Base-by-base conservation (phyloP, 2,888 invertebrate species). In the Leucoma salicis region DNA sequence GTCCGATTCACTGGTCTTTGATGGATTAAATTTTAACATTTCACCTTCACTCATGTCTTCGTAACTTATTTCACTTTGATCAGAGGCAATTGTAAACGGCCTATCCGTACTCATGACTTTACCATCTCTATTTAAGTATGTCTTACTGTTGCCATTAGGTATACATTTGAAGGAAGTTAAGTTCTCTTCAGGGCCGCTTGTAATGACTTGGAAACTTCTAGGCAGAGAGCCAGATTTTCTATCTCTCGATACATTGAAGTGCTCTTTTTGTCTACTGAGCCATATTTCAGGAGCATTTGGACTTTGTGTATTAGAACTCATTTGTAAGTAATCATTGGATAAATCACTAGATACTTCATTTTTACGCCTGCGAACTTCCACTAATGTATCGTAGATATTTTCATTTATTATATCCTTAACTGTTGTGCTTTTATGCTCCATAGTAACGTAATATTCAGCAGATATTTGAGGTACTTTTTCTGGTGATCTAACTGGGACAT, bases 151-250 rank as follows among this genome's bases (percentile, higher is more conserved):
- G 47, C 78, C 70, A 66, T 80, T 82, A 46, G 84, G 80, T 72
- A 84, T 82, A 71, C 75, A 82, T 81, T 85, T 85, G 68, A 82
- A 82, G 11, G 82, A 75, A 35, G 69, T 83, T 40, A 78, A 68
- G 34, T 63, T 78, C 15, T 90, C 89, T 27, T 91, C 90, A 54
- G 84, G 90, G 38, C 87, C 90, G 57, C 90, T 91, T 2, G 92
- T 89, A 31, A 90, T 83, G 16, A 93, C 90, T 78, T 95, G 95
- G 62, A 95, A 95, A 63, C 95, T 95, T 58, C 95, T 90, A 0
- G 95, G 95, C 39, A 95, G 74, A 0, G 95, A 95, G 14, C 95
- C 95, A 10, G 94, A 93, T 73, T 95, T 95, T 66, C 92, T 92
- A 38, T 90, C 90, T 38, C 91, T 90, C 0, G 92, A 91, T 3